These are phyloP conservation scores for Oscheius onirici DNA, from an alignment of 2,888 invertebrate species.

Conservation along the genomic window DNA sequence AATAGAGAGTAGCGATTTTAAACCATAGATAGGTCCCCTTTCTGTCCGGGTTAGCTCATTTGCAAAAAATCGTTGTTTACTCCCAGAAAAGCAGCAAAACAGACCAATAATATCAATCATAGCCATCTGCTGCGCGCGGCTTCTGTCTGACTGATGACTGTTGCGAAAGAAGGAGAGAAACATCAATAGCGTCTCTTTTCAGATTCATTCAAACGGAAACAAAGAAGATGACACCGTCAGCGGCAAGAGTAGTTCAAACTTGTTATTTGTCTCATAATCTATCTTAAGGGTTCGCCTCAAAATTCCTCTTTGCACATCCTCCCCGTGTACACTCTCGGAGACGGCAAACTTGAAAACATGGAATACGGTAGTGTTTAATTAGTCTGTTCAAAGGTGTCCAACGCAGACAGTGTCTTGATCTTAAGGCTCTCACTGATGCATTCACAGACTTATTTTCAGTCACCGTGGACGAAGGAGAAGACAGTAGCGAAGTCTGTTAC, in stretches of 20 bases:
- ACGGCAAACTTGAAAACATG: neutral
- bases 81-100: too few relatives aligned
- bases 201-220: slow-evolving; percentile 15
- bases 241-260: neutral
- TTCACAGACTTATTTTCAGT: slow-evolving; percentile 2
- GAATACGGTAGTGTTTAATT: slow-evolving; percentile 4
- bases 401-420: too few relatives aligned
- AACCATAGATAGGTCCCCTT: too few relatives aligned
- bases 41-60: too few relatives aligned
- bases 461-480: neutral
- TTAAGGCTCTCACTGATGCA: neutral
- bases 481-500: too few relatives aligned
- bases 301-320: neutral
- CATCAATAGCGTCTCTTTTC: neutral
- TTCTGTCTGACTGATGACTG: too few relatives aligned
- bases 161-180: neutral
- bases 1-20: too few relatives aligned
- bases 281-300: neutral
- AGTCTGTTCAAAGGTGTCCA: neutral
- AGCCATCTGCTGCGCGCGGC: too few relatives aligned
- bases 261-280: neutral
- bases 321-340: slow-evolving; percentile 6
- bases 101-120: too few relatives aligned
- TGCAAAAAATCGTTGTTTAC: too few relatives aligned
- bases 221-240: neutral